A percentile compares a stretch with the other conserved stretches of the same genome.
These are phyloP conservation scores for Paramormyrops kingsleyae DNA, from an alignment of 2,113 vertebrate species.

Conservation along the genomic window DNA sequence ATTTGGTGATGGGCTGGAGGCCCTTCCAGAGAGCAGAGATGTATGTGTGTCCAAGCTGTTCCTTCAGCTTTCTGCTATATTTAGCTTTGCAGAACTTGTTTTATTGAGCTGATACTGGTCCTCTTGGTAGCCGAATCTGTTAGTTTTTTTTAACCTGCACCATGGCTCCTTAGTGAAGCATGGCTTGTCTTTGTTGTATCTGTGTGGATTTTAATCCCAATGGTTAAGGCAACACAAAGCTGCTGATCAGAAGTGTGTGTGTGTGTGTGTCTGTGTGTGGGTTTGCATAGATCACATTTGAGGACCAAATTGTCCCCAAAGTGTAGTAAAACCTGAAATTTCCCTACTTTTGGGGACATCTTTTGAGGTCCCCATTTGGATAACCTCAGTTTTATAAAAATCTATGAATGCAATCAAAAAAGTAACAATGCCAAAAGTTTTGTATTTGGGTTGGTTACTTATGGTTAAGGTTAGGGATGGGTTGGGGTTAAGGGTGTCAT, in stretches of 20 bases:
- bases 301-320: too few species aligned
- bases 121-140: not conserved
- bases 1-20: not conserved
- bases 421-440: too few species aligned
- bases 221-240: not conserved
- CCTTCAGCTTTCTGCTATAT: not conserved
- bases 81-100: not conserved
- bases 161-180: not conserved
- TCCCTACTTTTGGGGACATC: too few species aligned
- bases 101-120: not conserved
- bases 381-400: too few species aligned
- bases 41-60: not conserved
- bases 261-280: not conserved
- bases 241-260: not conserved
- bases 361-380: too few species aligned
- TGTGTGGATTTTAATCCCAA: not conserved
- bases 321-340: too few species aligned
- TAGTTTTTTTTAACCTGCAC: not conserved
- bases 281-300: too few species aligned
- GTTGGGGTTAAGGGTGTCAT: too few species aligned
- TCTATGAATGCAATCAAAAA: too few species aligned
- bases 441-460: too few species aligned
- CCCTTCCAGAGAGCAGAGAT: not conserved
- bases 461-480: too few species aligned
- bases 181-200: not conserved